Percentiles rank a stretch among this genome's conserved stretches.
phyloP scores from a whole-genome alignment of 2,888 invertebrate species.

The Phaonia tiefii region DNA sequence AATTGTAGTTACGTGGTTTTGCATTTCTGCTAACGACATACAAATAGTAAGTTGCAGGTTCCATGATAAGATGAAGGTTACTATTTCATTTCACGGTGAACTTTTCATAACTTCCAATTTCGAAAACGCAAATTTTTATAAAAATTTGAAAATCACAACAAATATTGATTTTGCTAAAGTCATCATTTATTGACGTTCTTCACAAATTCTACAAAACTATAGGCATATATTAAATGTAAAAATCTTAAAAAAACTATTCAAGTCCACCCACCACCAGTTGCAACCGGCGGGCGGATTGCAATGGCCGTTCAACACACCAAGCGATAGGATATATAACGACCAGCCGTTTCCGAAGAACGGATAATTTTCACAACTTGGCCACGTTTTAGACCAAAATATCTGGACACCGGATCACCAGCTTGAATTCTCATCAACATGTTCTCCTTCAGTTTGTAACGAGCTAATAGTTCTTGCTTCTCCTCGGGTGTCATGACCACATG shows the following conservation, averaged over 20 bases:
- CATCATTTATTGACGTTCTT: conserved; percentile 8
- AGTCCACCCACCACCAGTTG: background rate
- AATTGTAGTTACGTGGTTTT: no score
- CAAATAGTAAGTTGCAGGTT: no score
- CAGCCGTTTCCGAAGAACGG: conserved; percentile 98
- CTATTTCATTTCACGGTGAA: no score
- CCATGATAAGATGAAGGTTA: no score
- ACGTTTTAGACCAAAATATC: conserved; percentile 98
- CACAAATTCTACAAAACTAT: conserved; percentile 18
- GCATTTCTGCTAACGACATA: no score
- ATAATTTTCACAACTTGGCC: conserved; percentile 99
- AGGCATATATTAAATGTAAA: background rate
- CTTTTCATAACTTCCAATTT: no score
- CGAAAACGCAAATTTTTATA: no score
- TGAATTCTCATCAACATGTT: conserved; percentile 99
- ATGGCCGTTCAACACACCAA: conserved; percentile 87
- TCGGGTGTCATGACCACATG: conserved; percentile 99
- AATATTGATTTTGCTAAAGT: no score
- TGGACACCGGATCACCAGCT: conserved; percentile 98
- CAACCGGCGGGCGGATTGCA: no score
- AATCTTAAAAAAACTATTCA: background rate
- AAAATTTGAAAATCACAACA: no score
- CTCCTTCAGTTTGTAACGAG: conserved; percentile 98
- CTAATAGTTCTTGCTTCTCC: conserved; percentile 96
- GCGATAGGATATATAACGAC: conserved; percentile 98